phyloP scores from a whole-genome alignment of 2,797 vertebrate genomes.

The Erethizon dorsatum region DNA sequence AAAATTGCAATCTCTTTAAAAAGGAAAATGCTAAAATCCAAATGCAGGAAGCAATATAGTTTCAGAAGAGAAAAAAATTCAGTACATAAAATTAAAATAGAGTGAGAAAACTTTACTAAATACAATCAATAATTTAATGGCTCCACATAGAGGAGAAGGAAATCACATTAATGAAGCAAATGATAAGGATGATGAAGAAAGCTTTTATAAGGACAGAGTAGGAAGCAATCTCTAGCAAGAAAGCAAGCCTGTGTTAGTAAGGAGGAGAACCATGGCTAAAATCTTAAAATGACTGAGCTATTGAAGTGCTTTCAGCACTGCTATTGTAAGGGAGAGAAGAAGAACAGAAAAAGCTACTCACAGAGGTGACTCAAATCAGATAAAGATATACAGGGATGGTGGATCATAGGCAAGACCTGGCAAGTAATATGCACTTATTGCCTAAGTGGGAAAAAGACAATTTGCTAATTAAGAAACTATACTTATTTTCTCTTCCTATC shows the following conservation, averaged over 20 bases:
- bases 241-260: constrained; percentile 52
- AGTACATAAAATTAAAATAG: constrained; percentile 67
- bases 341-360: constrained; percentile 21
- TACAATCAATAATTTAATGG: constrained; percentile 57
- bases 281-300: constrained; percentile 45
- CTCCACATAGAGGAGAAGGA: constrained; percentile 42
- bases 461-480: neutral
- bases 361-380: constrained; percentile 37
- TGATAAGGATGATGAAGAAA: constrained; percentile 42
- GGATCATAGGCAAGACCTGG: neutral
- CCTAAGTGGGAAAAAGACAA: neutral
- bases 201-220: neutral
- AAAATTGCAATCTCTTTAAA: constrained; percentile 64
- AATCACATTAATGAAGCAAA: constrained; percentile 69
- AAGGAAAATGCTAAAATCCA: constrained; percentile 69
- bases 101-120: constrained; percentile 59
- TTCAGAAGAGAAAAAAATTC: constrained; percentile 56
- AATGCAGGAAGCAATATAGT: constrained; percentile 15
- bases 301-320: neutral
- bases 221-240: constrained; percentile 43
- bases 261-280: constrained; percentile 53
- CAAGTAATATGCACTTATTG: neutral
- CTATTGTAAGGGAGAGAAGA: neutral
- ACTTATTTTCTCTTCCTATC: neutral
- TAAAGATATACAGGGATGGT: neutral